A percentile compares a stretch with the other conserved stretches of the same genome.
These are phyloP conservation scores for Caenorhabditis uteleia DNA, from an alignment of 2,888 invertebrate genomes.

Conservation along the genomic window DNA sequence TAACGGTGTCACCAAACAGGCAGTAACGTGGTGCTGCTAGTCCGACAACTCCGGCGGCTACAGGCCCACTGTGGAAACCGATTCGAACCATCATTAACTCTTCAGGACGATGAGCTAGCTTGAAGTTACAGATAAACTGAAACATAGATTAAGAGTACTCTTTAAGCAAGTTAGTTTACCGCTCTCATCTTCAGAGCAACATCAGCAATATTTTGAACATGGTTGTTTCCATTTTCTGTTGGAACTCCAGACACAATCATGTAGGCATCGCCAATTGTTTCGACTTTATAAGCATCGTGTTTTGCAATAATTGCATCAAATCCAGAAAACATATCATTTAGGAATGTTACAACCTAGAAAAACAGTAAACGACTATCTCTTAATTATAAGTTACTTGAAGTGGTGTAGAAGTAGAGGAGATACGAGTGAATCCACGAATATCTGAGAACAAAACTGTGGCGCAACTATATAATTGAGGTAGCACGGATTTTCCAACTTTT, in stretches of 20 bases:
- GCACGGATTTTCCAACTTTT: constrained; percentile 65
- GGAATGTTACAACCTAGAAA: constrained; percentile 62
- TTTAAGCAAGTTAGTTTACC: constrained; percentile 26
- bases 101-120: constrained; percentile 66
- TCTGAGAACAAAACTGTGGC: constrained; percentile 68
- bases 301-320: constrained; percentile 69
- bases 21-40: constrained; percentile 64
- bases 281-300: constrained; percentile 68
- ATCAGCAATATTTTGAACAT: constrained; percentile 67
- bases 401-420: constrained; percentile 68
- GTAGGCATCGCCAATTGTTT: constrained; percentile 68
- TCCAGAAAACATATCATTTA: constrained; percentile 68
- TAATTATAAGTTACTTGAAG: constrained; percentile 49
- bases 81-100: constrained; percentile 68
- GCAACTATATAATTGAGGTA: constrained; percentile 67
- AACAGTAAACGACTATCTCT: no score
- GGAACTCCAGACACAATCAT: constrained; percentile 69
- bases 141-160: constrained; percentile 5
- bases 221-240: constrained; percentile 67
- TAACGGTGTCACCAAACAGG: constrained; percentile 66
- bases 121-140: constrained; percentile 61
- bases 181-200: constrained; percentile 68
- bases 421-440: constrained; percentile 66
- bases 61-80: constrained; percentile 67
- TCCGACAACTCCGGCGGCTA: constrained; percentile 69